Conservation (phyloP, 2,888 invertebrate species). For the Ophion slaviceki region DNA sequence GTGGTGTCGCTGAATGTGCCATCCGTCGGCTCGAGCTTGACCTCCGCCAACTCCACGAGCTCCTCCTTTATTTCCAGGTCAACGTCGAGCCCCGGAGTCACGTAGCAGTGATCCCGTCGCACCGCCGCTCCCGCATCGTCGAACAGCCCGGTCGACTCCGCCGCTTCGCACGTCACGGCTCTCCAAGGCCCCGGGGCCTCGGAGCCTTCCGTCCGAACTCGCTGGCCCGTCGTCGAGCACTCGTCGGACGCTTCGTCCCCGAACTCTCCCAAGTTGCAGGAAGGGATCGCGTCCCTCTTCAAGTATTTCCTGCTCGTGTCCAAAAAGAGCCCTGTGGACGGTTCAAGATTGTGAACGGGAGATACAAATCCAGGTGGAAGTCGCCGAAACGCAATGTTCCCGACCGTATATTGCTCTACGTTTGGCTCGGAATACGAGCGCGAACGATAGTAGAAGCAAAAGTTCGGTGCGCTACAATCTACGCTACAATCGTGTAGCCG, state of each 20-base stretch:
- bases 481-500: no score
- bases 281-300: slow-evolving; percentile 27
- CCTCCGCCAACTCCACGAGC: neutral
- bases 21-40: neutral
- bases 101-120: slow-evolving; percentile 3
- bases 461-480: no score
- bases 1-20: neutral
- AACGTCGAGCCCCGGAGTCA: neutral
- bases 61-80: slow-evolving; percentile 3
- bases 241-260: no score
- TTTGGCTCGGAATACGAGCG: no score
- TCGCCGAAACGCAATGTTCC: no score
- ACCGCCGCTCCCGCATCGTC: neutral
- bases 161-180: neutral
- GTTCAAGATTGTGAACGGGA: no score
- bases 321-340: slow-evolving; percentile 3
- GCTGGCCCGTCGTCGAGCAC: neutral
- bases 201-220: no score
- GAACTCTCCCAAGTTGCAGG: slow-evolving; percentile 16
- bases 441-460: no score
- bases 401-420: no score
- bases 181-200: neutral
- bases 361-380: no score
- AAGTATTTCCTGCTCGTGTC: slow-evolving; percentile 8
- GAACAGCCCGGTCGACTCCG: neutral